Conservation (phyloP, 2,888 invertebrate species). For the Pachydiplax longipennis region DNA sequence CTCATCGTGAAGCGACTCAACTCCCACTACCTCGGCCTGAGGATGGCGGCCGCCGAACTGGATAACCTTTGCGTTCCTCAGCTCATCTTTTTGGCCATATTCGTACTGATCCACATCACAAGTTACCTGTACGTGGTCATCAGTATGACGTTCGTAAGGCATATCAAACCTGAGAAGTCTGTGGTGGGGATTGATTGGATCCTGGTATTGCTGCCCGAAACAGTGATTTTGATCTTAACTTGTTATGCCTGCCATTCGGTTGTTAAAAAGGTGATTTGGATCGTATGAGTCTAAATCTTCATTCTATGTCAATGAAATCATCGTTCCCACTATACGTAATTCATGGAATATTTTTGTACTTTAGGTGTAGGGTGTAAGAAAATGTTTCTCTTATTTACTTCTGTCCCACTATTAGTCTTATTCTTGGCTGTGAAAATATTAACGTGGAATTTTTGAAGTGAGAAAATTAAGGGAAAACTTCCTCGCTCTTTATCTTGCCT, state of each 20-base stretch:
- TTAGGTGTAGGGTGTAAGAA: too few relatives aligned
- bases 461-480: too few relatives aligned
- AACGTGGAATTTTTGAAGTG: too few relatives aligned
- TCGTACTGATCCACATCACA: background rate
- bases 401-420: too few relatives aligned
- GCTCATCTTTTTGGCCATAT: background rate
- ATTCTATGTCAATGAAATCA: too few relatives aligned
- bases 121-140: background rate
- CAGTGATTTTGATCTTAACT: background rate
- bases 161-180: background rate
- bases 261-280: background rate
- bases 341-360: too few relatives aligned
- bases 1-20: background rate
- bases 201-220: background rate
- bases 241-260: background rate
- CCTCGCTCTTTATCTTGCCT: too few relatives aligned
- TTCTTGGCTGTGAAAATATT: too few relatives aligned
- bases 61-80: background rate
- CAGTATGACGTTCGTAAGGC: background rate
- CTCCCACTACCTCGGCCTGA: background rate
- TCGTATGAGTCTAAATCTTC: too few relatives aligned
- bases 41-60: background rate
- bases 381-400: too few relatives aligned
- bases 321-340: too few relatives aligned
- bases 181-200: background rate